Base-by-base conservation (phyloP, 2,113 vertebrate genomes). In the Tychaedon coryphoeus region DNA sequence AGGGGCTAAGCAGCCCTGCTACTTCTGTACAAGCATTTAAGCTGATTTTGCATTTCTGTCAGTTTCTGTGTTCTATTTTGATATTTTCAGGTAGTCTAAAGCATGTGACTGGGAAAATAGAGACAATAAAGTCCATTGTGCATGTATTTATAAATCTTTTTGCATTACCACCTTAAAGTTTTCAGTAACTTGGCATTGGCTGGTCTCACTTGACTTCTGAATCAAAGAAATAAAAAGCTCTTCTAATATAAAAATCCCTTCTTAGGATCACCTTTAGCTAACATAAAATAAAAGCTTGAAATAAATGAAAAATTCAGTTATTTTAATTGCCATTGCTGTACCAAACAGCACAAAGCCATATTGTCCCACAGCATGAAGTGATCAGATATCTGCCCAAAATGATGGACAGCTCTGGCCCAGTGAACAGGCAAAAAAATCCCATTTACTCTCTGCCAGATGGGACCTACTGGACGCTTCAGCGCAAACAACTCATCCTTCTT, bases 401-500 rank as follows among this genome's bases (percentile, higher is more conserved):
- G 98, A 99, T 98, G 98, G 98, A 98, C 98, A 98, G 98, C 97
- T 97, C 96, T 96, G 96, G 98, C 97, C 98, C 94, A 97, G 92
- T 96, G 97, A 98, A 97, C 97, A 98, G 97, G 97, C 93, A 96
- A 97, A 98, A 97, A 98, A 98, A 98, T 97, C 97, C 98, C 98
- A 98, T 99, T 99, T 99, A 97, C 97, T 98, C 92, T 95, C 96
- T 95, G 98, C 98, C 98, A 99, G 98, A 99, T 99, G 98, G 98
- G 98, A 98, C 98, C 98, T 98, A 98, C 98, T 98, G 98, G 98
- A 98, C 95, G 98, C 98, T 98, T 98, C 97, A 98, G 96, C 71
- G 95, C 98, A 98, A 98, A 99, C 98, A 98, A 98, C 98, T 98
- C 98, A 99, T 99, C 98, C 97, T 99, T 99, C 98, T 99, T 98